phyloP scores from a whole-genome alignment of 2,888 invertebrate genomes.

The Flexamia atlantica region DNA sequence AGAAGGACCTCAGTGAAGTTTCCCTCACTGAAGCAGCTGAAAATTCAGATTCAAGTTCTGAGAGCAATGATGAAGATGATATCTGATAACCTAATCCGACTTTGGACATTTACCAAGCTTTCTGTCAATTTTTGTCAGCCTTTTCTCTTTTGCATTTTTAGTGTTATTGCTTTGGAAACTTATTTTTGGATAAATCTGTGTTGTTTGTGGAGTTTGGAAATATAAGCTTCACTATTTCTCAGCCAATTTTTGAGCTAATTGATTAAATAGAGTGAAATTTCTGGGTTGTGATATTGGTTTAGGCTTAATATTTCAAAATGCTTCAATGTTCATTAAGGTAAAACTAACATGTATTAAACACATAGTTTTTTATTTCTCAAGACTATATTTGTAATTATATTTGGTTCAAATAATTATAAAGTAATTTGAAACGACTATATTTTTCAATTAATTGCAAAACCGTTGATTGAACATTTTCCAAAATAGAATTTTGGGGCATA shows the following conservation, averaged over 20 bases:
- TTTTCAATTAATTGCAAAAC: no score
- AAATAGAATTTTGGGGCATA: no score
- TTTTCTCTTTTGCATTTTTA: constrained; percentile 18
- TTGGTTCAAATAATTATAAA: no score
- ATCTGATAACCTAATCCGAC: background rate
- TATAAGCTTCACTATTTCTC: background rate
- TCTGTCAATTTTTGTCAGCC: constrained; percentile 37
- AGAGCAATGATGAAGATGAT: constrained; percentile 39
- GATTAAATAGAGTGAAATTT: no score
- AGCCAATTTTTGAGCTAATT: no score
- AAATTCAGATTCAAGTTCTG: constrained; percentile 36
- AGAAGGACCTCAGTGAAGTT: background rate
- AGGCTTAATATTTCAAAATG: background rate
- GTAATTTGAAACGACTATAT: no score
- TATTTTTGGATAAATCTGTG: background rate
- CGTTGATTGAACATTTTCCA: no score
- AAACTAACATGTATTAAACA: background rate
- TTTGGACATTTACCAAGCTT: background rate
- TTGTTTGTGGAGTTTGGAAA: background rate
- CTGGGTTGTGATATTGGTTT: no score
- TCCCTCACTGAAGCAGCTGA: background rate
- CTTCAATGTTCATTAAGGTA: background rate
- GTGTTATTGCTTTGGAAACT: constrained; percentile 6
- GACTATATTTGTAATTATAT: no score
- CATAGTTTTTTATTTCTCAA: no score